Conservation (phyloP, 2,113 vertebrate genomes). For the Jacana jacana region DNA sequence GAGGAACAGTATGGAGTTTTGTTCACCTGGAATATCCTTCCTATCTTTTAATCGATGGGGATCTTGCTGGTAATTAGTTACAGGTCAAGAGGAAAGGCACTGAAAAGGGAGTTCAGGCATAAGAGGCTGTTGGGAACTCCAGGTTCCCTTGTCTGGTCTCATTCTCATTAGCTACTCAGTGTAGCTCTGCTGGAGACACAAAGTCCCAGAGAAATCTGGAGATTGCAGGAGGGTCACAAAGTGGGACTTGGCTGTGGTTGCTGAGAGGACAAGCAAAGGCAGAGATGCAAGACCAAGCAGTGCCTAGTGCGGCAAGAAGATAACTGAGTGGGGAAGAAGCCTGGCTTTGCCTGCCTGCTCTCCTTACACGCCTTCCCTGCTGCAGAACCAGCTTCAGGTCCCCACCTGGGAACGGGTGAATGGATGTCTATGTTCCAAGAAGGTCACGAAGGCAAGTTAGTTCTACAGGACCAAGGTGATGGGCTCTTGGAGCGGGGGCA, state of each 20-base stretch:
- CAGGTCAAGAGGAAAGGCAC: background rate
- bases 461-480: too few relatives aligned
- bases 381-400: background rate
- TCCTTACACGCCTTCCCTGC: background rate
- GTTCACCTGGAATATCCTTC: background rate
- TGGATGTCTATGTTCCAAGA: background rate
- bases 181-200: background rate
- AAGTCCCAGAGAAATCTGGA: background rate
- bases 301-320: background rate
- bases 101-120: background rate
- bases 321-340: background rate
- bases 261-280: background rate
- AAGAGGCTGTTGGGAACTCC: background rate
- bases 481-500: too few relatives aligned
- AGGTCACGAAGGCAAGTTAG: background rate
- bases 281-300: background rate
- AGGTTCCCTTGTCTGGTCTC: background rate
- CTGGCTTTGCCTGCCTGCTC: background rate
- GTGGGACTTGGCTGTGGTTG: background rate
- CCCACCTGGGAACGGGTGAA: background rate
- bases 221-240: background rate
- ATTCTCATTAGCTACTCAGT: background rate
- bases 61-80: background rate
- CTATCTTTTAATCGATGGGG: background rate
- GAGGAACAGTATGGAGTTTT: background rate